A percentile compares a stretch with the other conserved stretches of the same genome.
These are phyloP conservation scores for Uromys caudimaculatus DNA, from an alignment of 2,797 vertebrate species.

Conservation along the genomic window DNA sequence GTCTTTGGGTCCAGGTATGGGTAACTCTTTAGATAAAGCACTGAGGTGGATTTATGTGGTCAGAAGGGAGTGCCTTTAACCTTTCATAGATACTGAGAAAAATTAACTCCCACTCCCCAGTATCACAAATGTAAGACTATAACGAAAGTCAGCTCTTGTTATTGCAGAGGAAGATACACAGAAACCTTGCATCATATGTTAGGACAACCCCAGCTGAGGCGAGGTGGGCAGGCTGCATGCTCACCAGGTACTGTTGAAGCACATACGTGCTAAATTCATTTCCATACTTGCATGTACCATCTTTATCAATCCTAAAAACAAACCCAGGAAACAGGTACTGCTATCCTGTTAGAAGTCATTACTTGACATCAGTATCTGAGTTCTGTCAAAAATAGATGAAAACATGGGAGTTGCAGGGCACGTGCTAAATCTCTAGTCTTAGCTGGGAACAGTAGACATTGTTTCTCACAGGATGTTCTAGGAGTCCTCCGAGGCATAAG, in stretches of 20 bases:
- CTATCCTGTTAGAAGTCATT: conserved; percentile 13
- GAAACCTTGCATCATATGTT: neutral
- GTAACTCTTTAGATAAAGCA: neutral
- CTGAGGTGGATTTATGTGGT: neutral
- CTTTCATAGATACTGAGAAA: conserved; percentile 9
- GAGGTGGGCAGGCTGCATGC: neutral
- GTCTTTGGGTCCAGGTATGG: neutral
- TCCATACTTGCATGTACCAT: neutral
- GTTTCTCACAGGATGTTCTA: conserved; percentile 60
- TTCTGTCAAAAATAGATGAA: conserved; percentile 61
- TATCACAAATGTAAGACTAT: neutral
- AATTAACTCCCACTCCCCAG: neutral
- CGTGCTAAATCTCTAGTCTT: conserved; percentile 7
- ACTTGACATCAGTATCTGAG: conserved; percentile 23
- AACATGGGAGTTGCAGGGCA: neutral
- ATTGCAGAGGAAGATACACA: neutral
- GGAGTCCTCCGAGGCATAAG: conserved; percentile 10
- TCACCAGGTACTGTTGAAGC: neutral
- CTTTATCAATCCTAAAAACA: conserved; percentile 8
- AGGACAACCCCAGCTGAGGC: neutral
- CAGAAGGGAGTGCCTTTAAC: neutral
- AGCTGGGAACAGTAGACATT: neutral
- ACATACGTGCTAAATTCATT: neutral
- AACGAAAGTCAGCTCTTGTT: neutral
- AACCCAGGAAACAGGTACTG: neutral